These are phyloP conservation scores for Eubasilissa splendida DNA, from an alignment of 2,888 invertebrate genomes.

Conservation along the genomic window DNA sequence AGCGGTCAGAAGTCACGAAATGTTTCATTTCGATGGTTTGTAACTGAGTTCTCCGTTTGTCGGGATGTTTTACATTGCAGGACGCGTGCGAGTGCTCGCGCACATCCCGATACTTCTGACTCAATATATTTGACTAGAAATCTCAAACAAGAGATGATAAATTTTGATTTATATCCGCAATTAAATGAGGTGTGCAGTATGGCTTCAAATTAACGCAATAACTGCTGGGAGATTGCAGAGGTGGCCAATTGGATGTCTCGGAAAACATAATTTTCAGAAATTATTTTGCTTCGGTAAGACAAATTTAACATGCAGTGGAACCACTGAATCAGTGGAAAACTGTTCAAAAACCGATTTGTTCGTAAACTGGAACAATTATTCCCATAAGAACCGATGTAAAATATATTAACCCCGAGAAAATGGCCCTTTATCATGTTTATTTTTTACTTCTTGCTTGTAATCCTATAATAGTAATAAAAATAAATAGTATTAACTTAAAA, in stretches of 20 bases:
- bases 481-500: no score
- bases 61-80: slow-evolving; percentile 27
- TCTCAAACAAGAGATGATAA: slow-evolving; percentile 56
- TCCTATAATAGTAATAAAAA: no score
- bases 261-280: no score
- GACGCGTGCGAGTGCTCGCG: slow-evolving; percentile 40
- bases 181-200: slow-evolving; percentile 48
- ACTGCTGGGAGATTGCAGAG: neutral
- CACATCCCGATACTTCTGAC: neutral
- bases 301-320: no score
- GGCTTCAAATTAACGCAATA: slow-evolving; percentile 31
- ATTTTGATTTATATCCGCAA: slow-evolving; percentile 56
- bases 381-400: no score
- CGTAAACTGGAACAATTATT: no score
- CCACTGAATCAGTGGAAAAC: no score
- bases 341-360: no score
- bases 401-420: no score
- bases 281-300: no score
- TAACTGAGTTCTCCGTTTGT: slow-evolving; percentile 42
- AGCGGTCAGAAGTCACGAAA: slow-evolving; percentile 46
- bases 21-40: slow-evolving; percentile 36
- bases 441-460: no score
- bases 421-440: no score
- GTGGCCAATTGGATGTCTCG: neutral
- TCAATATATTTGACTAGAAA: slow-evolving; percentile 18